Evolutionary conservation across 64 coral and sea anemone species (phyloP), one percentile per base, ranked within the genome.

Genomic region (Montipora capricornis): DNA sequence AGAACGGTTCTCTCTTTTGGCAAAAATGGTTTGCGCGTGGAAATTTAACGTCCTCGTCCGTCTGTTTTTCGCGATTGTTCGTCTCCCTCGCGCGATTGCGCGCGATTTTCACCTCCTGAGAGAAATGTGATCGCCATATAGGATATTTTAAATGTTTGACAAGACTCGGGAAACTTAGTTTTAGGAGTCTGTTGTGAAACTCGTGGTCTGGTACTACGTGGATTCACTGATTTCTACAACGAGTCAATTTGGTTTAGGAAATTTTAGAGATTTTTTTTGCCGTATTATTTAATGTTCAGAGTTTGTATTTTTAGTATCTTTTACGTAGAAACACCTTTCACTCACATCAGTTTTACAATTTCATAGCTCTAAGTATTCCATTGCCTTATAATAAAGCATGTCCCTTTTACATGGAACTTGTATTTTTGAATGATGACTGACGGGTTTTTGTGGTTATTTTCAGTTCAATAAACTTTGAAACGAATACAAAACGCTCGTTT

Each of bases 271-370:
- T 57, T 11, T 57, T 57, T 57, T 11, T 11, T 12, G 7, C 10
- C 26, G 8, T 76, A 71, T 71, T 22, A 71, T 71, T 22, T 71
- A 49, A 67, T 49, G 69, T 85, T 85, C 48, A 49, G 16, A 71
- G 69, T 5, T 49, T 85, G 67, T 85, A 49, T 71, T 85, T 85
- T 85, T 71, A 69, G 37, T 0, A 45, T 83, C 8, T 85, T 64
- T 85, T 85, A 70, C 49, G 62, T 85, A n/a, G 64, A 49, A 85
- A 44, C 47, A 68, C 62, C 5, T 69, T 84, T 78, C 17, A 10
- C 15, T 78, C 45, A 78, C 16, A 44, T 76, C 4, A 37, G 74
- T 20, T 15, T 78, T 78, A 50, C 16, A 5, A 5, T 78, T 78
- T 50, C 5, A 5, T 15, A 15, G 61, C 14, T 64, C 14, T 64